phyloP scores from a whole-genome alignment of 1,140 invertebrate genomes.

The Plectrocnemia conspersa region DNA sequence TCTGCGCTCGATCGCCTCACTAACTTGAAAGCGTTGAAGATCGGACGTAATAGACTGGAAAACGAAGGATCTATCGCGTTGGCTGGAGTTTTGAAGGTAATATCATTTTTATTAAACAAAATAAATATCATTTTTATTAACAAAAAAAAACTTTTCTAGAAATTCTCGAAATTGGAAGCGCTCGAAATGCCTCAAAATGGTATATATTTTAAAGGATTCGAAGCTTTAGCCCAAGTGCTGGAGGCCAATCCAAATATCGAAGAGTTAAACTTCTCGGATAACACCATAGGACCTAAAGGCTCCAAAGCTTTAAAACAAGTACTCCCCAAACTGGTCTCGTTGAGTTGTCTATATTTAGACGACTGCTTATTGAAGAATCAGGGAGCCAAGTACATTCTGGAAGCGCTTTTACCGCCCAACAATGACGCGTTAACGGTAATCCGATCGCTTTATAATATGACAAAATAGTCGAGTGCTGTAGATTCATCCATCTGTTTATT shows the following conservation, averaged over 20 bases:
- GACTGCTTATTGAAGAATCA: conserved; percentile 20
- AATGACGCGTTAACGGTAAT: not conserved
- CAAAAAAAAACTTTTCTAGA: conserved; percentile 6
- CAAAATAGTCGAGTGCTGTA: no score
- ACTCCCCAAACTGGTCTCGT: conserved; percentile 1
- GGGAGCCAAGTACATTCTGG: conserved; percentile 11
- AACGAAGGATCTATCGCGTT: conserved; percentile 9
- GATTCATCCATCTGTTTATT: conserved; percentile 7
- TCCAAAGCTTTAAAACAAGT: conserved; percentile 9
- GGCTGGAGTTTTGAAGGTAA: conserved; percentile 8
- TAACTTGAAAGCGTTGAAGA: conserved; percentile 10
- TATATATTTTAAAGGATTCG: conserved; percentile 14
- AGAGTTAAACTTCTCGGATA: conserved; percentile 11
- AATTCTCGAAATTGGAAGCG: conserved; percentile 13
- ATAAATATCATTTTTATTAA: conserved; percentile 2
- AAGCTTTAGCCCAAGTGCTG: conserved; percentile 7
- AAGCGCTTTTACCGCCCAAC: conserved; percentile 5
- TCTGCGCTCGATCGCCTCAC: not conserved
- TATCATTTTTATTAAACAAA: not conserved
- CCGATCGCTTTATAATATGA: not conserved
- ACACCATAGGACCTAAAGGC: conserved; percentile 10
- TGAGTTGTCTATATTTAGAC: conserved; percentile 5
- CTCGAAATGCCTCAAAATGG: conserved; percentile 14
- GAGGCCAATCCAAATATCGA: conserved; percentile 7
- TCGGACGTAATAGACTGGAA: conserved; percentile 15